Evolutionary conservation across 2,888 invertebrate species (phyloP).

Genomic region (Coleophora deauratella): DNA sequence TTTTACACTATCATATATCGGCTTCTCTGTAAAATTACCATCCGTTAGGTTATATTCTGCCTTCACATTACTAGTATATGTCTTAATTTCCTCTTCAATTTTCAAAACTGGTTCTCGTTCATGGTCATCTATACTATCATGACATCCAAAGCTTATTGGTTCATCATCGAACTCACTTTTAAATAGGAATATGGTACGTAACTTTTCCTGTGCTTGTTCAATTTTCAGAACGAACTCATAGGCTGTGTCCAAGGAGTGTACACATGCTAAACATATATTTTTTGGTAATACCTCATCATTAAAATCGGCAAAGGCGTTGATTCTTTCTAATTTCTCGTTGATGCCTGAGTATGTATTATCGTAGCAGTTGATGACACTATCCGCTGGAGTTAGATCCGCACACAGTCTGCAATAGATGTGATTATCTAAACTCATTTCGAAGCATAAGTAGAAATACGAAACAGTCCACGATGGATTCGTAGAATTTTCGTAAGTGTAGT

Average conservation of each 20-base stretch:
- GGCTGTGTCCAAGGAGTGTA: slow-evolving; percentile 33
- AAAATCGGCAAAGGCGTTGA: slow-evolving; percentile 35
- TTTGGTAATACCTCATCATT: slow-evolving; percentile 30
- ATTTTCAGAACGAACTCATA: slow-evolving; percentile 37
- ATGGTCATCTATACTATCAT: too few species aligned
- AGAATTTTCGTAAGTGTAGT: neutral
- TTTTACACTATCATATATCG: neutral
- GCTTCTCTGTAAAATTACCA: neutral
- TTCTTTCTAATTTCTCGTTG: slow-evolving; percentile 29
- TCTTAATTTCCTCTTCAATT: neutral
- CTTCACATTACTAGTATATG: neutral
- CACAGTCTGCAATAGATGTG: slow-evolving; percentile 36
- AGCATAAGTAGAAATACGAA: neutral
- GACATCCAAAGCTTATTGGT: neutral
- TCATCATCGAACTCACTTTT: neutral
- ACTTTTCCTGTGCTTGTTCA: slow-evolving; percentile 35
- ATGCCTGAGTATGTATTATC: slow-evolving; percentile 27
- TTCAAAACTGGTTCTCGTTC: too few species aligned
- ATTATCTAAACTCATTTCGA: slow-evolving; percentile 23
- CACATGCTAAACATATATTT: slow-evolving; percentile 43
- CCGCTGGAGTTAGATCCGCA: slow-evolving; percentile 32
- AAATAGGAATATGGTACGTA: slow-evolving; percentile 24
- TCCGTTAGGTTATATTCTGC: neutral
- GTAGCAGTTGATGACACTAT: slow-evolving; percentile 33
- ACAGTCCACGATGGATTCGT: neutral